phyloP scores from a whole-genome alignment of 2,888 invertebrate species.

The Cyclophora punctaria region DNA sequence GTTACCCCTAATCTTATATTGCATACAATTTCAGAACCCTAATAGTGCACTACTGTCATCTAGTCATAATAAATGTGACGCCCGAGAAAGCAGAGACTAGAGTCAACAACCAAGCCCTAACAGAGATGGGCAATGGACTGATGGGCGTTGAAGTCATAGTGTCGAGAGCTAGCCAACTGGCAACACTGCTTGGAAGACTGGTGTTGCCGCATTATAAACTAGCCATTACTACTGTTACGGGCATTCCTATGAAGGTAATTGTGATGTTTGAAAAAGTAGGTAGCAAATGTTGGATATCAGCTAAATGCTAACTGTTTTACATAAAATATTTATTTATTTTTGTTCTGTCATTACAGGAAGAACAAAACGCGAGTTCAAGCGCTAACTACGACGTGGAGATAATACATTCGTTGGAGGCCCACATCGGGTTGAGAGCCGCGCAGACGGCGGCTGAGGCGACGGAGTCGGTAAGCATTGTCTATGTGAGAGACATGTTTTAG shows the following conservation, averaged over 20 bases:
- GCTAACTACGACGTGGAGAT: slow-evolving; percentile 99
- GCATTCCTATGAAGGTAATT: slow-evolving; percentile 95
- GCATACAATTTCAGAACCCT: slow-evolving; percentile 70
- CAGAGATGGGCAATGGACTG: slow-evolving; percentile 82
- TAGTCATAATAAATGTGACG: slow-evolving; percentile 91
- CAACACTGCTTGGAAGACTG: slow-evolving; percentile 82
- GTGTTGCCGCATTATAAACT: slow-evolving; percentile 91
- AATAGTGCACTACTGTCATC: slow-evolving; percentile 89
- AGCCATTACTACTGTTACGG: slow-evolving; percentile 96
- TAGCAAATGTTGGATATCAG: too few relatives aligned
- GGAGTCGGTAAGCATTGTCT: slow-evolving; percentile 45
- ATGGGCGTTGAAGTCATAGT: slow-evolving; percentile 89
- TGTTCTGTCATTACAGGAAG: slow-evolving; percentile 85
- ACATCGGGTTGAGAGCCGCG: slow-evolving; percentile 83
- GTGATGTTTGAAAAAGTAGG: background rate
- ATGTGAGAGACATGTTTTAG: background rate
- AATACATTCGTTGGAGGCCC: slow-evolving; percentile 90
- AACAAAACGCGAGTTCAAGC: slow-evolving; percentile 97
- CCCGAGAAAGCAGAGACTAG: slow-evolving; percentile 86
- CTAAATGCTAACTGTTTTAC: too few relatives aligned
- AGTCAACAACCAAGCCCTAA: slow-evolving; percentile 81
- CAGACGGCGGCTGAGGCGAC: slow-evolving; percentile 59
- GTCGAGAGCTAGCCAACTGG: slow-evolving; percentile 82
- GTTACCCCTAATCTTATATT: too few relatives aligned
- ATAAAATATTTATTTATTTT: too few relatives aligned